These are phyloP conservation scores for Plecotus auritus DNA, from an alignment of 2,113 vertebrate genomes.

Conservation along the genomic window DNA sequence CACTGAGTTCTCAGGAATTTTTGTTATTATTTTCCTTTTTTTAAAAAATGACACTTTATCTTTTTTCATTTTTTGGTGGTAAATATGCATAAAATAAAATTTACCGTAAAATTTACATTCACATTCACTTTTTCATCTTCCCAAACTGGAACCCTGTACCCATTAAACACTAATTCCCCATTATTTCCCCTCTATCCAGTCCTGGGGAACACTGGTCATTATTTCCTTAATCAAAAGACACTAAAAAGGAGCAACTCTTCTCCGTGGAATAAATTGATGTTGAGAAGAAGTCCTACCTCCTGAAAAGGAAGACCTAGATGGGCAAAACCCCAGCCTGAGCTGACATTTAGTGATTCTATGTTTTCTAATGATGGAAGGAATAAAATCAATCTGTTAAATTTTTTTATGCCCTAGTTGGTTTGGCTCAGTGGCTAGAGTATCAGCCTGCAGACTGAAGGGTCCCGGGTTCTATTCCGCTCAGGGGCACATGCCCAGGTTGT, in stretches of 20 bases:
- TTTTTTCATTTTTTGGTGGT: neutral
- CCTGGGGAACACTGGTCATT: neutral
- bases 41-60: neutral
- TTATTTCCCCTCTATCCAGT: too few species aligned
- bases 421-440: too few species aligned
- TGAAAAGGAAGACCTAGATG: neutral
- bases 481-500: too few species aligned
- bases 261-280: neutral
- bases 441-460: too few species aligned
- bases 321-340: neutral
- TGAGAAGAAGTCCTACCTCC: neutral
- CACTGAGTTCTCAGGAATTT: neutral
- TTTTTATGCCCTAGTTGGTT: neutral
- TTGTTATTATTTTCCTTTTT: neutral
- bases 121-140: neutral
- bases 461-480: too few species aligned
- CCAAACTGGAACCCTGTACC: neutral
- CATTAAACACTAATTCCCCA: neutral
- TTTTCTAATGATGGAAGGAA: neutral
- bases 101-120: neutral
- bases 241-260: neutral
- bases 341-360: neutral
- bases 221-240: constrained; percentile 13
- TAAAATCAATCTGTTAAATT: neutral
- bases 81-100: neutral